Evolutionary conservation across 2,888 invertebrate genomes (phyloP).

Genomic region (Conistra vaccinii): DNA sequence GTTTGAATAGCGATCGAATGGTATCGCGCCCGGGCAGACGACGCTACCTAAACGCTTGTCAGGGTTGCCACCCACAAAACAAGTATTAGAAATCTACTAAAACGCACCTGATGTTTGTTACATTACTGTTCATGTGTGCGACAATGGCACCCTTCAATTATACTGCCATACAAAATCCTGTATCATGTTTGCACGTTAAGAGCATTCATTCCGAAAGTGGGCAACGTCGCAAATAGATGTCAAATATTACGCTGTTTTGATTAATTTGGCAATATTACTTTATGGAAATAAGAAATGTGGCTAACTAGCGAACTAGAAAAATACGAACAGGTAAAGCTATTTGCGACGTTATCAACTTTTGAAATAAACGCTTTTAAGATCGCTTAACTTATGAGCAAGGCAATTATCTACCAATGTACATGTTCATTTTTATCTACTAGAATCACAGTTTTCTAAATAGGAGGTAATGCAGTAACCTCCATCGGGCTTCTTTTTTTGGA

Average conservation of each 20-base stretch:
- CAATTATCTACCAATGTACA: no score
- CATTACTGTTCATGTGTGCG: background rate
- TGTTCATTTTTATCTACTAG: background rate
- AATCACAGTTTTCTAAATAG: conserved; percentile 13
- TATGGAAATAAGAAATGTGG: no score
- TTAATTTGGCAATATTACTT: no score
- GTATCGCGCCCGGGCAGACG: conserved; percentile 74
- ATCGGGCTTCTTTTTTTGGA: conserved; percentile 13
- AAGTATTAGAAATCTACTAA: background rate
- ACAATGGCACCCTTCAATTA: background rate
- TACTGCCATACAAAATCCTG: background rate
- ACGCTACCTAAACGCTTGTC: conserved; percentile 61
- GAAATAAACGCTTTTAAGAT: no score
- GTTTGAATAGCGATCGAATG: conserved; percentile 77
- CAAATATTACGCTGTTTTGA: no score
- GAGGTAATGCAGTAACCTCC: background rate
- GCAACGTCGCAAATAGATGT: no score
- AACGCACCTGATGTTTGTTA: background rate
- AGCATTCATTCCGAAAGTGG: no score
- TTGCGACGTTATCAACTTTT: no score
- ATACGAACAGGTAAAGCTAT: no score
- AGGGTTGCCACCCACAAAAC: conserved; percentile 39
- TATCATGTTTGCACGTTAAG: no score
- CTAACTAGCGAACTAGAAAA: no score
- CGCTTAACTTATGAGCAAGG: background rate